A percentile compares a stretch with the other conserved stretches of the same genome.
Conservation (phyloP, 2,888 invertebrate species). For the Phytoseiulus persimilis region DNA sequence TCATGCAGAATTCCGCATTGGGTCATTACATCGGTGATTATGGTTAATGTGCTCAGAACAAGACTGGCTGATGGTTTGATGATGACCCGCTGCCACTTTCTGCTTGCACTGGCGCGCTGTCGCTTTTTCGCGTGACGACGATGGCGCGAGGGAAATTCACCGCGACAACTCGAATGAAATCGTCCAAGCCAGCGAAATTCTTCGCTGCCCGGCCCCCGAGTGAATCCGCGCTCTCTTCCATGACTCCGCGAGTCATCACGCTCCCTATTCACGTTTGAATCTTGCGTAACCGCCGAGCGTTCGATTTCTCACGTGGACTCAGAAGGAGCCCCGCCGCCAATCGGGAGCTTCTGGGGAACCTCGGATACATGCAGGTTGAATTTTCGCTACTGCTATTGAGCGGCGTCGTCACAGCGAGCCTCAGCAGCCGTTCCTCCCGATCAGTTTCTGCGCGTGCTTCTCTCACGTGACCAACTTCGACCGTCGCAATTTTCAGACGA, state of each 20-base stretch:
- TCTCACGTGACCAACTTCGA: no score
- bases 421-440: no score
- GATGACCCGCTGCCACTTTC: conserved; percentile 5
- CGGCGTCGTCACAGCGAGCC: no score
- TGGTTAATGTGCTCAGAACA: background rate
- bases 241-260: background rate
- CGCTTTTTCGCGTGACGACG: background rate
- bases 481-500: no score
- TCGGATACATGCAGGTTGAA: no score
- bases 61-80: background rate
- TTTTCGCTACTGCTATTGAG: no score
- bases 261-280: background rate
- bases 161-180: background rate
- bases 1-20: background rate
- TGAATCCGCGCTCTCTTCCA: background rate
- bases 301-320: no score
- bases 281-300: no score
- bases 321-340: no score
- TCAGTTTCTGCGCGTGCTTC: no score
- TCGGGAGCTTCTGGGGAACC: no score
- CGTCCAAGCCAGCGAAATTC: background rate
- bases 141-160: background rate
- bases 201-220: background rate
- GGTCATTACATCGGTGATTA: background rate
- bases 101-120: background rate